These are phyloP conservation scores for Lottia scabra DNA, from an alignment of 2,888 invertebrate genomes.

Conservation along the genomic window DNA sequence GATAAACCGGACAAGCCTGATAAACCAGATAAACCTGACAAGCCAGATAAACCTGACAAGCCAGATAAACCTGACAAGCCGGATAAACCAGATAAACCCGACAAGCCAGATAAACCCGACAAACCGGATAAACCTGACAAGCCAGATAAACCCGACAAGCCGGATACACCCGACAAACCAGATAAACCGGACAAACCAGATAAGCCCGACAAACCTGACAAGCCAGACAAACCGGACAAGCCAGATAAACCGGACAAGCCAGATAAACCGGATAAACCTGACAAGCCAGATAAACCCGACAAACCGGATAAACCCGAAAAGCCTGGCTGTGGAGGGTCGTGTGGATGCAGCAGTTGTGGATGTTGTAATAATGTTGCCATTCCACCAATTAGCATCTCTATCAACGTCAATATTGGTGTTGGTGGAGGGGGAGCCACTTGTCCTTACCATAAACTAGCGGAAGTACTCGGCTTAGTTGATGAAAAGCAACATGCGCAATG, in stretches of 20 bases:
- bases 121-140: conserved; percentile 7
- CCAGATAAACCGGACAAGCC: not conserved
- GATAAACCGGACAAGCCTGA: not conserved
- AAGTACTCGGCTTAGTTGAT: conserved; percentile 11
- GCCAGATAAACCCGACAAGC: conserved; percentile 3
- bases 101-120: not conserved
- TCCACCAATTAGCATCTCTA: conserved; percentile 9
- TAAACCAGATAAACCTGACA: not conserved
- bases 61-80: conserved; percentile 5
- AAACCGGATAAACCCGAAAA: conserved; percentile 9
- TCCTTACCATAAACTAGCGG: conserved; percentile 12
- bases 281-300: conserved; percentile 6
- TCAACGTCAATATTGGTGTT: conserved; percentile 6
- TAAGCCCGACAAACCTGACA: not conserved
- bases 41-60: conserved; percentile 1
- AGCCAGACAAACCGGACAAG: conserved; percentile 8
- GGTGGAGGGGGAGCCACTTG: not conserved
- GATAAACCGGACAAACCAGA: conserved; percentile 4
- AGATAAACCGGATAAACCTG: not conserved
- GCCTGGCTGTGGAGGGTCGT: not conserved
- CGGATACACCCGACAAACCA: not conserved
- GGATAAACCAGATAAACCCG: not conserved
- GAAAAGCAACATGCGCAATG: conserved; percentile 4
- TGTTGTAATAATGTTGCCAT: conserved; percentile 10
- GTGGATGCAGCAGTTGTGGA: conserved; percentile 5